Conservation (phyloP, 2,888 invertebrate genomes). For the Ochropacha duplaris region DNA sequence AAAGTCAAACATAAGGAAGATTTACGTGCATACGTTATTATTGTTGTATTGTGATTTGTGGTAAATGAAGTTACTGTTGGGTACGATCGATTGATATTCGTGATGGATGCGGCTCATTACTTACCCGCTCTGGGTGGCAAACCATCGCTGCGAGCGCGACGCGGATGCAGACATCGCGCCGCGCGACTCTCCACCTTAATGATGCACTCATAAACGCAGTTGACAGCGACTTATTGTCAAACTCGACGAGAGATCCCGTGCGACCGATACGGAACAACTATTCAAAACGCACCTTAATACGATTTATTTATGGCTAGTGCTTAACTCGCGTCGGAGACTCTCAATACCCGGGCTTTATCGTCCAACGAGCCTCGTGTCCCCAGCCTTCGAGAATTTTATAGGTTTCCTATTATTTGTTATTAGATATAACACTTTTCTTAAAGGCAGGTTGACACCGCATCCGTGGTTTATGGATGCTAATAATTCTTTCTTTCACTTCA, state of each 20-base stretch:
- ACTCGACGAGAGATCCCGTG: slow-evolving; percentile 60
- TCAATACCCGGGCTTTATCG: slow-evolving; percentile 59
- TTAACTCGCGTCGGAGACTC: slow-evolving; percentile 53
- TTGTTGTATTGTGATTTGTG: slow-evolving; percentile 20
- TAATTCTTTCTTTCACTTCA: slow-evolving; percentile 65
- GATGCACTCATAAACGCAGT: slow-evolving; percentile 62
- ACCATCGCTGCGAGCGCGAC: slow-evolving; percentile 27
- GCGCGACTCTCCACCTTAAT: slow-evolving; percentile 52
- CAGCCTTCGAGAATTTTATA: slow-evolving; percentile 62
- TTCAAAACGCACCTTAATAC: slow-evolving; percentile 70
- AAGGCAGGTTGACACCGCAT: slow-evolving; percentile 57
- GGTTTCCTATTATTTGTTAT: slow-evolving; percentile 61
- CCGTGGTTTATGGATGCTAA: slow-evolving; percentile 61
- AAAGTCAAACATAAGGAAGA: not conserved
- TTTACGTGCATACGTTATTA: not conserved
- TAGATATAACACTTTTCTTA: slow-evolving; percentile 47
- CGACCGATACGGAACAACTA: slow-evolving; percentile 60
- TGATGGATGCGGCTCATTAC: slow-evolving; percentile 75
- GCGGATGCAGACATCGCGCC: slow-evolving; percentile 30
- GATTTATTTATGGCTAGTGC: slow-evolving; percentile 74
- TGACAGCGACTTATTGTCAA: slow-evolving; percentile 69
- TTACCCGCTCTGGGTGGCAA: slow-evolving; percentile 65
- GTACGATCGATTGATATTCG: slow-evolving; percentile 62
- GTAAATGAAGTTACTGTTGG: slow-evolving; percentile 39
- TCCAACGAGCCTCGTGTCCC: slow-evolving; percentile 30